Conservation (phyloP, 2,797 vertebrate genomes). For the Lerista edwardsae region DNA sequence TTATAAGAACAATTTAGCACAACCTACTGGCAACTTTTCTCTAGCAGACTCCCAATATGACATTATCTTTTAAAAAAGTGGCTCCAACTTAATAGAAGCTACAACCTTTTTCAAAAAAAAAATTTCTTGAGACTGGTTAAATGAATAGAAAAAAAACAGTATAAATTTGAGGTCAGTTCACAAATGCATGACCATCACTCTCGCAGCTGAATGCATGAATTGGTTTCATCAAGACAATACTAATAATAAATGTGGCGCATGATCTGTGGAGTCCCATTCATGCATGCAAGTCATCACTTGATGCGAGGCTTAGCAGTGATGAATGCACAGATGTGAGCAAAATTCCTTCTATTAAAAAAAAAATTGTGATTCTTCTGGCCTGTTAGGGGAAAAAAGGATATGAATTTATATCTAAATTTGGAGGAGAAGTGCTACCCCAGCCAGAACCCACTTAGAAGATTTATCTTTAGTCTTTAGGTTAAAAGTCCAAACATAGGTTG, state of each 20-base stretch:
- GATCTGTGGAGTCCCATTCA: not conserved
- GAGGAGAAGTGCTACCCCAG: conserved; percentile 90
- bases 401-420: conserved; percentile 76
- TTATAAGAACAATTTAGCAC: not conserved
- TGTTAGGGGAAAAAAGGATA: not conserved
- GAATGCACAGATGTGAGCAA: not conserved
- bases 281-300: not conserved
- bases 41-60: not conserved
- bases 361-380: fast-evolving
- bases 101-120: not conserved
- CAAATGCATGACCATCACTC: not conserved
- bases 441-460: conserved; percentile 92
- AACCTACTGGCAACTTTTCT: not conserved
- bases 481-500: conserved; percentile 94
- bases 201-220: not conserved
- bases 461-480: conserved; percentile 91
- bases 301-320: not conserved
- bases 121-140: not conserved
- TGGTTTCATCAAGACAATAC: not conserved
- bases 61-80: not conserved
- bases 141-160: not conserved
- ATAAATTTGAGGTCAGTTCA: not conserved
- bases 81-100: not conserved
- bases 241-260: not conserved
- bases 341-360: not conserved